Evolutionary conservation across 2,888 invertebrate species (phyloP).

Genomic region (Aethes cnicana): DNA sequence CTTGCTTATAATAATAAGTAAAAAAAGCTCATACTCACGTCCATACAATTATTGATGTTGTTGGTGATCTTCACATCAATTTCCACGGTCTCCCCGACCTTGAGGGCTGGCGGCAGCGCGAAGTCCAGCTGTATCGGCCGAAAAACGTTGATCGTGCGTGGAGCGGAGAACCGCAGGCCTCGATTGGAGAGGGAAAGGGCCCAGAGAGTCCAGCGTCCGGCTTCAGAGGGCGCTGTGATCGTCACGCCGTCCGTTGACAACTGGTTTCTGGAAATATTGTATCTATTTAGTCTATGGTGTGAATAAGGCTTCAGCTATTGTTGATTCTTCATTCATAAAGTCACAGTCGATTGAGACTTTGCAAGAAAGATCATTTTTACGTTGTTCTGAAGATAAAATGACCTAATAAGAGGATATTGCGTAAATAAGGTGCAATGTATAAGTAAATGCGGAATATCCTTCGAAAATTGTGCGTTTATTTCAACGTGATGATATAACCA

Average conservation of each 20-base stretch:
- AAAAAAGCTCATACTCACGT: slow-evolving; percentile 77
- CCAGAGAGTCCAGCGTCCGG: slow-evolving; percentile 86
- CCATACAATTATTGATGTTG: slow-evolving; percentile 86
- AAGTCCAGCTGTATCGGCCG: slow-evolving; percentile 85
- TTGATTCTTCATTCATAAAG: too few species aligned
- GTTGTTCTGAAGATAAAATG: too few species aligned
- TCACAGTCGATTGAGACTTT: too few species aligned
- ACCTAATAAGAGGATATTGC: too few species aligned
- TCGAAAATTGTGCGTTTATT: too few species aligned
- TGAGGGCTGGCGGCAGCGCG: slow-evolving; percentile 81
- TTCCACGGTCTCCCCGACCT: slow-evolving; percentile 85
- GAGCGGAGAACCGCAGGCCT: slow-evolving; percentile 80
- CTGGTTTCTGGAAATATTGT: slow-evolving; percentile 66
- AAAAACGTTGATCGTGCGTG: slow-evolving; percentile 83
- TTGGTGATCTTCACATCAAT: slow-evolving; percentile 87
- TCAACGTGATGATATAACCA: too few species aligned
- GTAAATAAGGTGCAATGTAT: too few species aligned
- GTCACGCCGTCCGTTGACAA: slow-evolving; percentile 83
- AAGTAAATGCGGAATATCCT: too few species aligned
- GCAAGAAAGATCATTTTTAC: too few species aligned
- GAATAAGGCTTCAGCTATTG: too few species aligned
- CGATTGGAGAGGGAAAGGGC: slow-evolving; percentile 81
- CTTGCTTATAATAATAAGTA: too few species aligned
- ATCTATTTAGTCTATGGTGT: background rate
- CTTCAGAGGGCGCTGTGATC: slow-evolving; percentile 83